Percentiles rank a stretch among this genome's conserved stretches.
phyloP scores from a whole-genome alignment of 2,888 invertebrate species.

The Andrena minutula region DNA sequence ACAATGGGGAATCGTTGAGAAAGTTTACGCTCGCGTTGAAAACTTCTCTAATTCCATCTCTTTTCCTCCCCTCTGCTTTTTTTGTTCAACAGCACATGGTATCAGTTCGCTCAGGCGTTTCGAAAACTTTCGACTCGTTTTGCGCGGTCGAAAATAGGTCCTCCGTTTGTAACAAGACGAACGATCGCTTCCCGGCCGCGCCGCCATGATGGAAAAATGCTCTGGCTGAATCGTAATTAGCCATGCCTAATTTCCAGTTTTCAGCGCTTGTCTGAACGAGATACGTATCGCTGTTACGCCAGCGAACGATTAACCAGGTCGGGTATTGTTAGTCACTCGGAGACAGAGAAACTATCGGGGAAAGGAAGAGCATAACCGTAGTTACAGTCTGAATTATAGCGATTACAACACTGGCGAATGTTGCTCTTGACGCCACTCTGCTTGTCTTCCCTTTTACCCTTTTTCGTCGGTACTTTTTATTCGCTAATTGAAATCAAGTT shows the following conservation, averaged over 20 bases:
- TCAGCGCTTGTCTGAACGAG: slow-evolving; percentile 73
- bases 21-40: slow-evolving; percentile 31
- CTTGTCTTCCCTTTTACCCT: slow-evolving; percentile 1
- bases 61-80: neutral
- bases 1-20: slow-evolving; percentile 36
- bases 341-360: slow-evolving; percentile 68
- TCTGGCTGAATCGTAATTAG: slow-evolving; percentile 72
- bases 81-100: neutral
- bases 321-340: slow-evolving; percentile 71
- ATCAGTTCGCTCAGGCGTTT: neutral
- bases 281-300: slow-evolving; percentile 76
- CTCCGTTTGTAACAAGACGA: neutral
- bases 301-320: slow-evolving; percentile 79
- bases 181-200: neutral
- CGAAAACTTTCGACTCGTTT: neutral
- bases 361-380: slow-evolving; percentile 64
- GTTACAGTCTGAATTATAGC: slow-evolving; percentile 58
- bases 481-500: neutral
- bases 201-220: slow-evolving; percentile 44
- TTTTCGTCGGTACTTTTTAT: neutral
- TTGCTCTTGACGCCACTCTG: slow-evolving; percentile 9
- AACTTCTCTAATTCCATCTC: slow-evolving; percentile 28
- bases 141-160: neutral
- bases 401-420: slow-evolving; percentile 52
- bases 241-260: slow-evolving; percentile 75